Evolutionary conservation across 2,113 vertebrate species (phyloP), one percentile per base, ranked within the genome.

Genomic region (Trogon melanurus): DNA sequence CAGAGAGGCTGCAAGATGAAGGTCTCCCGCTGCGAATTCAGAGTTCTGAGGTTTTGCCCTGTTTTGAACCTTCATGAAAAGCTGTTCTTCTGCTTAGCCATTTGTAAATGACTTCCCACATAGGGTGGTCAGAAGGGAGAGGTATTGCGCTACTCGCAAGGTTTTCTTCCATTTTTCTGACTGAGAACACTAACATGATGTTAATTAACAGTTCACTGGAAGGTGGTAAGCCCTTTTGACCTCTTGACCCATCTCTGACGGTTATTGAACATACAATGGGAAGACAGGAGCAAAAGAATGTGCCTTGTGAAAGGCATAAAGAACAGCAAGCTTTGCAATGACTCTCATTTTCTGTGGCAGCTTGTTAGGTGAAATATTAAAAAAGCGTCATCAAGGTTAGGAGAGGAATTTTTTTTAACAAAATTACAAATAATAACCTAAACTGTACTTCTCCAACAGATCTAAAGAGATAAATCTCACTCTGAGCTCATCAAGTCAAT

Each of bases 121-220:
- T 18, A 78, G 9, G 1, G 0, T 2, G 65, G 62, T 29, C 26
- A 79, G 67, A 57, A 69, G n/a, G 7, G 50, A 79, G 53, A 91
- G 87, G 19, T 67, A 38, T 61, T 80, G 70, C 5, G 4, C n/a
- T 67, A 6, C 56, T 83, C 47, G 58, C 41, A 58, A 45, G 29
- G 16, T 88, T 94, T 91, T 58, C 26, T 86, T 73, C 56, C 84
- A 34, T 69, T 90, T 88, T 45, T 64, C 71, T 67, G 45, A 32
- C 53, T 88, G 54, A 70, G 69, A 80, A 58, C 67, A 78, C 27
- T 84, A 74, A 89, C 78, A 71, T 26, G 36, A 16, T 71, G 60
- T 74, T 91, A 80, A 92, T 80, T 92, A 92, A 70, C 54, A 58
- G 76, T 54, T 72, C 30, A 2, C 26, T 70, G 47, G 62, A 67